phyloP scores from a whole-genome alignment of 2,797 vertebrate species.

The Bradypodion pumilum region DNA sequence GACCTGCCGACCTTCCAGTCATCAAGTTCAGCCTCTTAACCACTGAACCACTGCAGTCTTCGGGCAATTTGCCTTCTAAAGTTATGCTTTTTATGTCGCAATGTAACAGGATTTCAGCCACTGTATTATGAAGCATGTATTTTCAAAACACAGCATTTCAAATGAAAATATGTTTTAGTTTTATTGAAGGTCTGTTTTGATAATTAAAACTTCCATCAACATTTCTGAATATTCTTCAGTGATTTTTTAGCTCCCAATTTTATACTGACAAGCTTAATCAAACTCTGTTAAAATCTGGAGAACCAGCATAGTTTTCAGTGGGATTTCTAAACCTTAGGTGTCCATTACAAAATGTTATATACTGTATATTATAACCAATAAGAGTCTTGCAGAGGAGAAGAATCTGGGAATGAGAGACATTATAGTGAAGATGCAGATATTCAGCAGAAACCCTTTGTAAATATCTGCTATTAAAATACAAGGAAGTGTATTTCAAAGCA shows the following conservation, averaged over 20 bases:
- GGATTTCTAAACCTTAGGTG: neutral
- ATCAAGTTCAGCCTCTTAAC: too few relatives aligned
- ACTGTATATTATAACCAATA: slow-evolving; percentile 5
- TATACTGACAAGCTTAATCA: neutral
- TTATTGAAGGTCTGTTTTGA: neutral
- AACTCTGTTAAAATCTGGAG: neutral
- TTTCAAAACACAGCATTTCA: neutral
- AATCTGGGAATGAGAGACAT: neutral
- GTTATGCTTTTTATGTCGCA: too few relatives aligned
- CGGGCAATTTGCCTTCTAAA: too few relatives aligned
- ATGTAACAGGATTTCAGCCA: too few relatives aligned
- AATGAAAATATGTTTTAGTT: neutral
- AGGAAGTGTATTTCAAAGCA: slow-evolving; percentile 33
- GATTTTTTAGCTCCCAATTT: neutral
- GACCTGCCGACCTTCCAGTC: too few relatives aligned
- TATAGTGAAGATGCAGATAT: neutral
- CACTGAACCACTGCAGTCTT: too few relatives aligned
- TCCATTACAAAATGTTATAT: slow-evolving; percentile 5
- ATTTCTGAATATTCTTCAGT: neutral
- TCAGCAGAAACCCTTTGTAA: slow-evolving; percentile 25
- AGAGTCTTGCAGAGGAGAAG: neutral
- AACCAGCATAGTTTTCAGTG: neutral
- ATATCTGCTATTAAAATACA: neutral
- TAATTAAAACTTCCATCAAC: neutral
- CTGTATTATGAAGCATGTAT: neutral